Conservation (phyloP, 2,113 vertebrate species). For the Brachypteracias leptosomus region DNA sequence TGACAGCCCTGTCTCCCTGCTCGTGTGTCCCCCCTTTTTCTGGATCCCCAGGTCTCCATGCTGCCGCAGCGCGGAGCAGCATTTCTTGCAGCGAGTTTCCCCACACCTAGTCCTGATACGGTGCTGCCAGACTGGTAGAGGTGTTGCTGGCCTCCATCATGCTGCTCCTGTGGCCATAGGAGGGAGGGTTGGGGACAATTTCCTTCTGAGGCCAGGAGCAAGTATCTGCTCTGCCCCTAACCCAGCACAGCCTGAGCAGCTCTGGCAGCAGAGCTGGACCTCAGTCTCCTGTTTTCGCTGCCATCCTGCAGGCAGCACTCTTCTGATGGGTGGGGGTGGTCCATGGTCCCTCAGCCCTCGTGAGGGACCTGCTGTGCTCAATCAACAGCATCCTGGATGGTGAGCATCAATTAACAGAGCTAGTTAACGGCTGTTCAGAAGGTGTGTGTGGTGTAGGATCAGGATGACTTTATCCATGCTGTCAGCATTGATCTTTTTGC, state of each 20-base stretch:
- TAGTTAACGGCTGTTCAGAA: neutral
- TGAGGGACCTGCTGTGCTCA: neutral
- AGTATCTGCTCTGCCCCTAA: neutral
- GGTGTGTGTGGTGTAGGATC: neutral
- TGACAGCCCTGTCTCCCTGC: neutral
- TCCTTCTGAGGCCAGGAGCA: neutral
- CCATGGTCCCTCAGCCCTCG: rapidly evolving
- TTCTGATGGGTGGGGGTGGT: neutral
- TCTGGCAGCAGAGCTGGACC: neutral
- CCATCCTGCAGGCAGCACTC: rapidly evolving
- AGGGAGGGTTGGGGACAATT: neutral
- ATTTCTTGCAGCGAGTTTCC: neutral
- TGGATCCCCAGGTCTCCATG: neutral
- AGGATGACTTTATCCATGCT: neutral
- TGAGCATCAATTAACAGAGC: neutral
- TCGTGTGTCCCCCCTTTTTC: neutral
- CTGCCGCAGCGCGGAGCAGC: neutral
- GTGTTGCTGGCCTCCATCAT: neutral
- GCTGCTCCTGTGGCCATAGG: neutral
- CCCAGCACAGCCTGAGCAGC: neutral
- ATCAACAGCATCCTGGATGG: neutral
- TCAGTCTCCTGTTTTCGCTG: neutral
- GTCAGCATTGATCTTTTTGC: neutral
- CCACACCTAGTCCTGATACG: rapidly evolving
- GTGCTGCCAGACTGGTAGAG: neutral